Evolutionary conservation across 2,888 invertebrate genomes (phyloP).

Genomic region (Eremobia ochroleuca): DNA sequence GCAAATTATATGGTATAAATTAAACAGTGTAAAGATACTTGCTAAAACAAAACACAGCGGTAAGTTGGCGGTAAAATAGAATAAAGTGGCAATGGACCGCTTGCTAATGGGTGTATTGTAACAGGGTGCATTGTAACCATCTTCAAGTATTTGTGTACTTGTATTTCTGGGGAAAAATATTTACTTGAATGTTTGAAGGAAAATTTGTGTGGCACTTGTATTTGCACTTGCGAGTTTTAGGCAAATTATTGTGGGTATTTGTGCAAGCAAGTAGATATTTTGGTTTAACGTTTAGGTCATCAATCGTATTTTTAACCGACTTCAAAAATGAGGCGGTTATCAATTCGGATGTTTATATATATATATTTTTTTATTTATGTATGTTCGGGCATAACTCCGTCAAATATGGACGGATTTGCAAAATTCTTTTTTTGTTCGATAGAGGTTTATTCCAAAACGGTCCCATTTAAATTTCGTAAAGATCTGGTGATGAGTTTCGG

Average conservation of each 20-base stretch:
- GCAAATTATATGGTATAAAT: conserved; percentile 20
- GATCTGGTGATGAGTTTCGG: too few relatives aligned
- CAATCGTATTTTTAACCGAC: too few relatives aligned
- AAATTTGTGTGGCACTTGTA: background rate
- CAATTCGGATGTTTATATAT: too few relatives aligned
- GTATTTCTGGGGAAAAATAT: background rate
- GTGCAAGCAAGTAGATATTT: background rate
- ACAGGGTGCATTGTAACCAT: conserved; percentile 17
- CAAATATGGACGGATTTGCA: too few relatives aligned
- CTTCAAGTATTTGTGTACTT: conserved; percentile 24
- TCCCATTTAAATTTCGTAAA: too few relatives aligned
- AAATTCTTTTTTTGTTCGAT: too few relatives aligned
- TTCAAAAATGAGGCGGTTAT: too few relatives aligned
- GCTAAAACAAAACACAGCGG: conserved; percentile 10
- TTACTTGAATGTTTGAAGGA: conserved; percentile 11
- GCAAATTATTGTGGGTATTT: background rate
- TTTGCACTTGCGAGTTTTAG: background rate
- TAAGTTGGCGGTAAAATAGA: conserved; percentile 12
- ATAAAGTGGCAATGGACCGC: background rate
- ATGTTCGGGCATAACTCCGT: too few relatives aligned
- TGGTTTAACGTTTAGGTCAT: too few relatives aligned
- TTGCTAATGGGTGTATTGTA: conserved; percentile 28
- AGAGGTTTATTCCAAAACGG: too few relatives aligned
- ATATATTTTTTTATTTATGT: too few relatives aligned
- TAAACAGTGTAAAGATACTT: conserved; percentile 17